Evolutionary conservation across 2,797 vertebrate species (phyloP).

Genomic region (Hydrophis major): DNA sequence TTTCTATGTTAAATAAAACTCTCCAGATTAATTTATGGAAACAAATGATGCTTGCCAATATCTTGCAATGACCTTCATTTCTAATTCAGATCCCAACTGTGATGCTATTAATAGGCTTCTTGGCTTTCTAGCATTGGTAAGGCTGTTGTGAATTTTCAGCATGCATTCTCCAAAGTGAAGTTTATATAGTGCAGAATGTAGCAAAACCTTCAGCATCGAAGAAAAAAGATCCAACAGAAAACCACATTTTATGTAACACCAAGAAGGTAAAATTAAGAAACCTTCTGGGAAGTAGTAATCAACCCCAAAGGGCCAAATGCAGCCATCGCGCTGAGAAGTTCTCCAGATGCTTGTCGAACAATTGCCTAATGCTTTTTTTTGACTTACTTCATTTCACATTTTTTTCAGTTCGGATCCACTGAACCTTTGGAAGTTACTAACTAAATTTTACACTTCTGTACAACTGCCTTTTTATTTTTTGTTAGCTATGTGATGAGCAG

Average conservation of each 20-base stretch:
- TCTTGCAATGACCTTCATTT: background rate
- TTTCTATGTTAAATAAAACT: background rate
- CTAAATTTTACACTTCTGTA: slow-evolving; percentile 6
- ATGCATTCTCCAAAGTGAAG: background rate
- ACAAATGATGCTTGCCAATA: background rate
- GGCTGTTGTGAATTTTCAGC: background rate
- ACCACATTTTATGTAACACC: background rate
- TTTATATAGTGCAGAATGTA: background rate
- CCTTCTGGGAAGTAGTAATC: slow-evolving; percentile 14
- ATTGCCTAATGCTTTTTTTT: slow-evolving; percentile 14
- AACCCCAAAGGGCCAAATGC: slow-evolving; percentile 13
- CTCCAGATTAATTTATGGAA: background rate
- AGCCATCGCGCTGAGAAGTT: slow-evolving; percentile 4
- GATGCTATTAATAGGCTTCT: background rate
- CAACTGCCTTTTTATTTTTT: slow-evolving; percentile 3
- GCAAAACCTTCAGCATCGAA: background rate
- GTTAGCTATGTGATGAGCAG: background rate
- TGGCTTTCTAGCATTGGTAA: background rate
- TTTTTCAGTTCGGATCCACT: background rate
- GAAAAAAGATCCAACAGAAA: slow-evolving; percentile 2
- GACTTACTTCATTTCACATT: slow-evolving; percentile 3
- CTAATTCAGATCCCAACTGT: slow-evolving; percentile 10
- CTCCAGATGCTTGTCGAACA: slow-evolving; percentile 8
- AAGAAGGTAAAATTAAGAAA: slow-evolving; percentile 15
- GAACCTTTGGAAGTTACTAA: slow-evolving; percentile 4